Evolutionary conservation across 2,888 invertebrate genomes (phyloP), one percentile per base, ranked within the genome.

Genomic region (Anoplius nigerrimus): DNA sequence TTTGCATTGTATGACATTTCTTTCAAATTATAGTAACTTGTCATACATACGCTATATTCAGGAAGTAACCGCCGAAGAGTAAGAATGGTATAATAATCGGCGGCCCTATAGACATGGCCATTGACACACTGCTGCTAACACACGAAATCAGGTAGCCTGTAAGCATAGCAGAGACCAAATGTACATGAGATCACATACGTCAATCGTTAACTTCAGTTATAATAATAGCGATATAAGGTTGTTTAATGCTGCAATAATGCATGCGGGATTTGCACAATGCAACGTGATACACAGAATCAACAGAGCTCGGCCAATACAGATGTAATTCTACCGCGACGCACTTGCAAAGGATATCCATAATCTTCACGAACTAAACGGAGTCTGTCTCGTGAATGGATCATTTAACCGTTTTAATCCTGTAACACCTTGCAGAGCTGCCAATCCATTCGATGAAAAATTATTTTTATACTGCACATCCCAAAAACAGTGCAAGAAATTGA

Each of bases 41-140:
- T 16, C 52, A 56, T 64, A 89, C 92, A 91, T 90, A 96, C 93
- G 93, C 95, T 21, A 95, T 93, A 87, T 98, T 98, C 51, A 98
- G 91, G 90, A 98, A 98, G 91, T 97, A 98, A 52, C 98, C 98
- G 68, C 98, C 98, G 87, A 99, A 98, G 18, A 99, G 90, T 89
- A 98, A 91, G 88, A 98, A 95, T 0, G 98, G 98, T 69, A 98
- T 96, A 77, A 98, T 94, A 68, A 98, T 91, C 3, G 98, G 96
- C 0, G 98, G 97, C 0, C 97, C 96, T 61, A 98, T 92, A 0
- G 97, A 95, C 0, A 98, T 90, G 0, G 98, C 98, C 92, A 98
- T 95, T 54, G 95, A 94, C 2, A 96, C 93, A 70, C 93, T 94
- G 69, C 92, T 93, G 79, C 97, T 95, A 0, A 95, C 90, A 79